phyloP scores from a whole-genome alignment of 2,888 invertebrate species.

The Flexamia atlantica region DNA sequence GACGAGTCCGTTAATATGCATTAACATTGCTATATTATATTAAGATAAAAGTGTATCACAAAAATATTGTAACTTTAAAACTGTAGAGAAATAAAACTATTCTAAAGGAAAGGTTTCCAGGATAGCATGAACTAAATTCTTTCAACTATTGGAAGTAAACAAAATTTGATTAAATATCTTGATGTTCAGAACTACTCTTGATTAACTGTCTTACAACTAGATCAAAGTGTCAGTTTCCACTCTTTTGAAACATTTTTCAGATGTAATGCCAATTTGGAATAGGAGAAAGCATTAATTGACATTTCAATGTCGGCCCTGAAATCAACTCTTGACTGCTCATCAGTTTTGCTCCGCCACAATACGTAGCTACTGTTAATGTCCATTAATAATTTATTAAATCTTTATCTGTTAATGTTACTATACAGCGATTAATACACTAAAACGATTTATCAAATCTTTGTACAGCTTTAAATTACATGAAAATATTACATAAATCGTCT shows the following conservation, averaged over 20 bases:
- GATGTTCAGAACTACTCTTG: too few relatives aligned
- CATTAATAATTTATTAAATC: slow-evolving; percentile 57
- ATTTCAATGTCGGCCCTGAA: not conserved
- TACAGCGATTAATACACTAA: slow-evolving; percentile 50
- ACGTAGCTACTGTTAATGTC: slow-evolving; percentile 47
- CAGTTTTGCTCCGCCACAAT: slow-evolving; percentile 18
- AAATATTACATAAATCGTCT: slow-evolving; percentile 63
- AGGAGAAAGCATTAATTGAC: slow-evolving; percentile 23
- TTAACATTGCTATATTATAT: not conserved
- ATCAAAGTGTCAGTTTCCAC: not conserved
- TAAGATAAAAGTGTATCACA: not conserved
- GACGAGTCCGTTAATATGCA: slow-evolving; percentile 15
- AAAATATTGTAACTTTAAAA: too few relatives aligned
- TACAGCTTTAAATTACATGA: slow-evolving; percentile 60
- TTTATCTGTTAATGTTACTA: slow-evolving; percentile 61
- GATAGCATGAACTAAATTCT: too few relatives aligned
- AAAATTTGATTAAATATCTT: too few relatives aligned
- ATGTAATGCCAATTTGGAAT: slow-evolving; percentile 1
- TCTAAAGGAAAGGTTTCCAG: too few relatives aligned
- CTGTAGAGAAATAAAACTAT: too few relatives aligned
- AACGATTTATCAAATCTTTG: slow-evolving; percentile 55
- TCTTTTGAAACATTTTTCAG: not conserved
- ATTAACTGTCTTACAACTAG: not conserved
- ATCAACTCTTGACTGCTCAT: slow-evolving; percentile 13
- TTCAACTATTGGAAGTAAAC: too few relatives aligned